These are phyloP conservation scores for Vombatus ursinus DNA, from an alignment of 2,113 vertebrate genomes.

Conservation along the genomic window DNA sequence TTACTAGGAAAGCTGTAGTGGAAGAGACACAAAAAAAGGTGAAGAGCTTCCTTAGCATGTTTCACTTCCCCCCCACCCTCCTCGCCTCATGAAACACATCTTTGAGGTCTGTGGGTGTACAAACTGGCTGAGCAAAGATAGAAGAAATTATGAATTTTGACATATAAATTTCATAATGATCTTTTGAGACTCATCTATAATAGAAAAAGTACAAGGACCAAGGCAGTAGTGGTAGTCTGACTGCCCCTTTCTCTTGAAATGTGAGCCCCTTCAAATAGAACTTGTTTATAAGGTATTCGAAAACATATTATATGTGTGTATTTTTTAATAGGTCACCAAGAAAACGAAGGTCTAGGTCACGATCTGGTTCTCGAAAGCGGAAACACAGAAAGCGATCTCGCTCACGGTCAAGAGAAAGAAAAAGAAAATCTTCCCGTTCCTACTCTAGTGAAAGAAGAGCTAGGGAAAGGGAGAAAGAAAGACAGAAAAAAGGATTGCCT, in stretches of 20 bases:
- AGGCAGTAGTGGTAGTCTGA: background rate
- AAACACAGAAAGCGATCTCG: slow-evolving; percentile 97
- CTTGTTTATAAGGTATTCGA: slow-evolving; percentile 3
- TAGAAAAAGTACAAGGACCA: background rate
- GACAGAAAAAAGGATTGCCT: slow-evolving; percentile 97
- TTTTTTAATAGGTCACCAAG: slow-evolving; percentile 91
- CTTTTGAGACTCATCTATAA: background rate
- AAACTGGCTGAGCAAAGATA: background rate
- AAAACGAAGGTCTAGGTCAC: slow-evolving; percentile 94
- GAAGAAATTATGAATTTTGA: background rate
- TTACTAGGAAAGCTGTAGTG: slow-evolving; percentile 10
- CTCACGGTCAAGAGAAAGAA: slow-evolving; percentile 95
- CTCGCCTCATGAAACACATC: background rate
- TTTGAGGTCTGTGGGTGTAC: background rate
- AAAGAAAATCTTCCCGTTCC: slow-evolving; percentile 95
- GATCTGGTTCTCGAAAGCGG: slow-evolving; percentile 96
- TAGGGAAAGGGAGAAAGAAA: slow-evolving; percentile 95
- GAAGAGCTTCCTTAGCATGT: background rate
- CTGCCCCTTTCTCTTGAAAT: background rate
- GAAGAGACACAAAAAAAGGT: background rate
- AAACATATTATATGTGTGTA: slow-evolving; percentile 37
- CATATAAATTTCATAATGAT: background rate
- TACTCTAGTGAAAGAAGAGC: slow-evolving; percentile 97
- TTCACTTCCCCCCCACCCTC: background rate
- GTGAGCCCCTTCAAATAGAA: background rate